Evolutionary conservation across 2,113 vertebrate species (phyloP).

Genomic region (Pachycephala philippinensis): DNA sequence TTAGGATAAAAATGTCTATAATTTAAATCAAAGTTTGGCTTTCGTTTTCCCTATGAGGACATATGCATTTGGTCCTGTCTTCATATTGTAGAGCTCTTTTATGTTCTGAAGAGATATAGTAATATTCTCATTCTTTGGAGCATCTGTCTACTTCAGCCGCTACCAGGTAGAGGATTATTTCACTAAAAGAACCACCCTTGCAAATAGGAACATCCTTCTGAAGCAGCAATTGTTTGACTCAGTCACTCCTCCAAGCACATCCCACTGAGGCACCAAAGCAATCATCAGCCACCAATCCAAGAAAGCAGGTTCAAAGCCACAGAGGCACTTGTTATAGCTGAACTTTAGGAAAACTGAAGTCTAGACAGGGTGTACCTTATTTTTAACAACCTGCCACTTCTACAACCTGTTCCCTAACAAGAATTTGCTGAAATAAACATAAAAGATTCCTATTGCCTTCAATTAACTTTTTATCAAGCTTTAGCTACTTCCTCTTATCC

Average conservation of each 20-base stretch:
- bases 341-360: not conserved
- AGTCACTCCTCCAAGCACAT: not conserved
- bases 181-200: not conserved
- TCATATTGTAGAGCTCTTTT: not conserved
- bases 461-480: conserved; percentile 24
- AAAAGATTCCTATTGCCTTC: conserved; percentile 20
- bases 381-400: conserved; percentile 12
- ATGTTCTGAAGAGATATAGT: not conserved
- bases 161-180: not conserved
- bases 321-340: not conserved
- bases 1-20: not conserved
- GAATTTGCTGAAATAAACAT: conserved; percentile 28
- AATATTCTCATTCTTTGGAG: not conserved
- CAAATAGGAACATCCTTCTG: not conserved
- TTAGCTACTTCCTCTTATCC: conserved; percentile 3
- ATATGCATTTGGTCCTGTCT: not conserved
- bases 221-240: not conserved
- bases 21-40: conserved; percentile 12
- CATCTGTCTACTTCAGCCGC: not conserved
- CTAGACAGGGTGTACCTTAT: not conserved
- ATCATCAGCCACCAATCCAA: not conserved
- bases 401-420: not conserved
- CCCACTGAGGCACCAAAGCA: not conserved
- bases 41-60: not conserved
- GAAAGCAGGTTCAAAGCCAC: not conserved